phyloP scores from a whole-genome alignment of 2,797 vertebrate genomes.

The Chromobotia macracanthus region DNA sequence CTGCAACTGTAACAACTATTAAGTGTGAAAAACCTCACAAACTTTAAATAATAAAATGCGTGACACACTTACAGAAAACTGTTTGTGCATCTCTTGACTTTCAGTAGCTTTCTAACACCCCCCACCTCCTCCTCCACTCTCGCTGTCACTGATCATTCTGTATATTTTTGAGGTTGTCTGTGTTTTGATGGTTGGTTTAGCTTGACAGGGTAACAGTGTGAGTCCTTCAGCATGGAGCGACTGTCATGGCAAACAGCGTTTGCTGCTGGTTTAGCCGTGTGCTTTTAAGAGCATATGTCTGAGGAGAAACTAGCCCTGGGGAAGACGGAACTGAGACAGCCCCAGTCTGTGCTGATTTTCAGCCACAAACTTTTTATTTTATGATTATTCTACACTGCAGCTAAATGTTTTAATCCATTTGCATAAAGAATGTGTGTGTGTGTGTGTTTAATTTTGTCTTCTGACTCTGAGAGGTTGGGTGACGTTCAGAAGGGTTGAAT shows the following conservation, averaged over 20 bases:
- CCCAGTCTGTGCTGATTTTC: constrained; percentile 61
- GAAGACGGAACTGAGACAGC: constrained; percentile 56
- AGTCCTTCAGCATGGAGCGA: constrained; percentile 53
- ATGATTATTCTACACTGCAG: constrained; percentile 57
- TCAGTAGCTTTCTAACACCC: constrained; percentile 25
- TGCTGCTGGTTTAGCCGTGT: constrained; percentile 55
- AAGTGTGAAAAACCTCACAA: constrained; percentile 19
- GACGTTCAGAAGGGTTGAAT: constrained; percentile 41
- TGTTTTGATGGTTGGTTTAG: constrained; percentile 60
- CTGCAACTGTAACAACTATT: constrained; percentile 15
- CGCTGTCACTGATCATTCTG: too few relatives aligned
- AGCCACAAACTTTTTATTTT: constrained; percentile 63
- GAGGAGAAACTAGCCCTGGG: constrained; percentile 62
- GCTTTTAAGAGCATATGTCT: constrained; percentile 66
- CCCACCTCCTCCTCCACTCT: constrained; percentile 12
- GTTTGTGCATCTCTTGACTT: constrained; percentile 39
- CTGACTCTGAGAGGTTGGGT: constrained; percentile 44
- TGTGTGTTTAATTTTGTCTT: constrained; percentile 65
- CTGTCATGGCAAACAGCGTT: constrained; percentile 59
- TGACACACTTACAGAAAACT: constrained; percentile 39
- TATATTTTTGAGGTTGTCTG: constrained; percentile 48
- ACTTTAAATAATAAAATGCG: constrained; percentile 48
- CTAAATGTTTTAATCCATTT: too few relatives aligned
- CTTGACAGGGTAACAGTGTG: constrained; percentile 55
- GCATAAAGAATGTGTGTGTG: too few relatives aligned